Conservation (phyloP, 2,888 invertebrate genomes). For the Netelia melanura region DNA sequence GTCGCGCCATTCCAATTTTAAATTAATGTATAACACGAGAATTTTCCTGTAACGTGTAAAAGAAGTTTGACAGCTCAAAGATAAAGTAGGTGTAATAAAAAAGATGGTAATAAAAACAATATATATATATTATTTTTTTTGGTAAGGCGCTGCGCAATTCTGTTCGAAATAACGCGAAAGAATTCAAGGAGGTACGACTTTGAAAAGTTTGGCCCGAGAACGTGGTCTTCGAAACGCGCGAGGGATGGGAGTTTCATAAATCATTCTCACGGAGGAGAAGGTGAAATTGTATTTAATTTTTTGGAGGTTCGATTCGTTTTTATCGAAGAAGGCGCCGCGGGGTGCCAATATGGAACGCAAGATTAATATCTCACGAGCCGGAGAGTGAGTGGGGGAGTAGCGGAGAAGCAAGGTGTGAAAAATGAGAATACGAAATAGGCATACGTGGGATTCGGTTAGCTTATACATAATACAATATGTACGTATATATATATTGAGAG, state of each 20-base stretch:
- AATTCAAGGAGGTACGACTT: slow-evolving; percentile 34
- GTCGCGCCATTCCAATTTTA: background rate
- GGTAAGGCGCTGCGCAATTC: slow-evolving; percentile 27
- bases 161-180: slow-evolving; percentile 37
- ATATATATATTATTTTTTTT: background rate
- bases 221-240: slow-evolving; percentile 58
- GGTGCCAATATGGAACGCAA: slow-evolving; percentile 71
- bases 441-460: slow-evolving; percentile 64
- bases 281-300: slow-evolving; percentile 73
- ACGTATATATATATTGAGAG: slow-evolving; percentile 31
- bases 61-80: background rate
- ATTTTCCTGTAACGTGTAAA: background rate
- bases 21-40: background rate
- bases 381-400: slow-evolving; percentile 64
- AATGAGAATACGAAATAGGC: slow-evolving; percentile 71
- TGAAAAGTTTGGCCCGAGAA: slow-evolving; percentile 52
- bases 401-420: slow-evolving; percentile 70
- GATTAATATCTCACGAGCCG: slow-evolving; percentile 72
- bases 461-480: slow-evolving; percentile 60
- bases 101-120: background rate
- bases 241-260: slow-evolving; percentile 67
- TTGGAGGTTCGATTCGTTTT: slow-evolving; percentile 73
- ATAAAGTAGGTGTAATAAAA: background rate
- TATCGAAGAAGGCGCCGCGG: slow-evolving; percentile 70
- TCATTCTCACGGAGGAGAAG: slow-evolving; percentile 68